Base-by-base conservation (phyloP, 30 jellyfish, hydroid and myxozoan species). In the Catostylus mosaicus region DNA sequence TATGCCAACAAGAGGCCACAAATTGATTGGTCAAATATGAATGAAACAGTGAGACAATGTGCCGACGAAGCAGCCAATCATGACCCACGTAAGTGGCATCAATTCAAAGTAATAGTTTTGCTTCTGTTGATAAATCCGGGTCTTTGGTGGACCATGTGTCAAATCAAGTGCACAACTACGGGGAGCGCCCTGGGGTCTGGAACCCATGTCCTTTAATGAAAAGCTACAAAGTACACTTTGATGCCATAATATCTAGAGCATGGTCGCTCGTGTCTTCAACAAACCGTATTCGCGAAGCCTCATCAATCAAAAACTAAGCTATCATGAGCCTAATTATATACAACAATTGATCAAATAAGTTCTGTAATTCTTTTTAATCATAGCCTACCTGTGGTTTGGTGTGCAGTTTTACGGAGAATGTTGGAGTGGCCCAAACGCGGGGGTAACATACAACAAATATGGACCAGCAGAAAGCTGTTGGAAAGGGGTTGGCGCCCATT, bases 371-470 rank as follows among this genome's bases (percentile, higher is more conserved):
- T 16, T 23, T 59, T 26, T 59, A 3, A 7, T 22, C 20, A 45
- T 47, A 87, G 97, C 84, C 1, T 88, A 51, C 88, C 71, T 50
- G 69, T 40, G 76, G 89, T 78, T 88, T 76, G 88, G 79, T 47
- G 72, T 88, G 67, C 97, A 88, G 68, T 88, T 78, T 43, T 88
- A 78, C 56, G 97, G 97, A 36, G 97, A 88, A 80, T 88, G 97
- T 57, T 88, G 97, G 97, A 26, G 82, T 24, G 97, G 97, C 9
- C 67, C 85, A 1, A 19, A 51, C 3, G 83, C 96, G 5, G 77
- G 69, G 5, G 60, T 56, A 37, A 87, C 96, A 0, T 87, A 87
- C 85, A 47, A 87, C 86, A 78, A 77, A 35, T 69, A 77, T 40
- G 96, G 96, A n/a, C 89, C 89, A 11, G 56, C 96, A 43, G 61